Evolutionary conservation across 2,797 vertebrate genomes (phyloP).

Genomic region (Megaceryle alcyon): DNA sequence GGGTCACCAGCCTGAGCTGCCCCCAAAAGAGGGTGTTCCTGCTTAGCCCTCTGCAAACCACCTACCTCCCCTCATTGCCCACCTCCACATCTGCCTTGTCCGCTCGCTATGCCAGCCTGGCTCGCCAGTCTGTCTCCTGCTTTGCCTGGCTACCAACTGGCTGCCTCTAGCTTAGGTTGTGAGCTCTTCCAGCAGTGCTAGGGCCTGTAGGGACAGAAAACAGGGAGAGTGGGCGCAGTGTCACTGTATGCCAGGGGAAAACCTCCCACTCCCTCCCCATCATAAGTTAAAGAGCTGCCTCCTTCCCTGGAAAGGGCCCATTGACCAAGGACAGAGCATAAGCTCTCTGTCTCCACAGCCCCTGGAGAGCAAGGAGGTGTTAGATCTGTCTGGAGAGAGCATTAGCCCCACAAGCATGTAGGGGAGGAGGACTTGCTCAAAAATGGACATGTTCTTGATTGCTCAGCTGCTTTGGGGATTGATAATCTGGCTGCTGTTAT

Average conservation of each 20-base stretch:
- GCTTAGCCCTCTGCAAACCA: background rate
- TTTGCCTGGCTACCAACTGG: background rate
- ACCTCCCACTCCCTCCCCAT: background rate
- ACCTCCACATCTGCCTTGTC: background rate
- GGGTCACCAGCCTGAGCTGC: background rate
- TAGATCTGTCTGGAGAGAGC: background rate
- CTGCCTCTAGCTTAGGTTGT: constrained; percentile 39
- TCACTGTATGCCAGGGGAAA: background rate
- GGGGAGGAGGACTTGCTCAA: constrained; percentile 12
- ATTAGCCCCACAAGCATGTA: background rate
- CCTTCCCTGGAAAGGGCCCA: background rate
- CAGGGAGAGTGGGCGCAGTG: background rate
- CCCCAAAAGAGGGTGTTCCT: background rate
- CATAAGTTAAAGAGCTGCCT: background rate
- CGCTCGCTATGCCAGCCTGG: constrained; percentile 24
- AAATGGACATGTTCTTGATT: background rate
- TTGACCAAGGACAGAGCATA: background rate
- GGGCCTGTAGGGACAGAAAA: background rate
- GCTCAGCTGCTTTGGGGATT: constrained; percentile 16
- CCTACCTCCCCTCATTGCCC: background rate
- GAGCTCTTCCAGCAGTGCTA: constrained; percentile 19
- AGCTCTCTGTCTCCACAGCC: background rate
- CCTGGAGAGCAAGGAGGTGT: background rate
- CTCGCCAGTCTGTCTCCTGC: constrained; percentile 9
- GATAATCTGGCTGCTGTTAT: background rate